Evolutionary conservation across 2,888 invertebrate genomes (phyloP).

Genomic region (Heliconius ismenius): DNA sequence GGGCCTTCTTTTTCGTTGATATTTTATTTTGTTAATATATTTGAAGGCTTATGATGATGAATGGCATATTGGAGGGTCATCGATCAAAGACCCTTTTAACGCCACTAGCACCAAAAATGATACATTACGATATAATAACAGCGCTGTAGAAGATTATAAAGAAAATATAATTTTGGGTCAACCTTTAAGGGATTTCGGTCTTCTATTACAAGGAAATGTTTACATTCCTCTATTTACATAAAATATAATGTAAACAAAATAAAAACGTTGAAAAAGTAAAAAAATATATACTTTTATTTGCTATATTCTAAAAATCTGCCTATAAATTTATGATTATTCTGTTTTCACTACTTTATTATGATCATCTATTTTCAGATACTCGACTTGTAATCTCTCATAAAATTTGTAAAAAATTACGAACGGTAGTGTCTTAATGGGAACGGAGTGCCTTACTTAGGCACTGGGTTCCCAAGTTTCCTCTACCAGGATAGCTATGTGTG

Average conservation of each 20-base stretch:
- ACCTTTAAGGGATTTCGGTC: neutral
- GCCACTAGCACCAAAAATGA: conserved; percentile 57
- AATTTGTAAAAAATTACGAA: too few species aligned
- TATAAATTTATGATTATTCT: too few species aligned
- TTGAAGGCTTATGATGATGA: conserved; percentile 42
- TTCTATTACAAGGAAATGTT: neutral
- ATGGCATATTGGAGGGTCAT: conserved; percentile 46
- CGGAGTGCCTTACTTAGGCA: too few species aligned
- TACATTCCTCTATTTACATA: neutral
- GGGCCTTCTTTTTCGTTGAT: conserved; percentile 5
- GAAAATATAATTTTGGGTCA: conserved; percentile 20
- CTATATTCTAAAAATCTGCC: too few species aligned
- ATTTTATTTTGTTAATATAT: conserved; percentile 38
- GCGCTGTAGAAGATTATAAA: conserved; percentile 25
- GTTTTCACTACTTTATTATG: too few species aligned
- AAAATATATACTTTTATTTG: too few species aligned
- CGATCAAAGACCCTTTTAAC: conserved; percentile 64
- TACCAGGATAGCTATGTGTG: neutral
- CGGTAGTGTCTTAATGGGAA: too few species aligned
- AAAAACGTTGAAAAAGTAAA: too few species aligned
- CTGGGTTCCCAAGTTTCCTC: too few species aligned
- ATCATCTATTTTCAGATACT: neutral
- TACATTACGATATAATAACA: conserved; percentile 52
- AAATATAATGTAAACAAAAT: neutral
- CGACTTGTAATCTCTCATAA: neutral